Evolutionary conservation across 2,888 invertebrate species (phyloP), one percentile per base, ranked within the genome.

Genomic region (Ypsolopha scabrella): DNA sequence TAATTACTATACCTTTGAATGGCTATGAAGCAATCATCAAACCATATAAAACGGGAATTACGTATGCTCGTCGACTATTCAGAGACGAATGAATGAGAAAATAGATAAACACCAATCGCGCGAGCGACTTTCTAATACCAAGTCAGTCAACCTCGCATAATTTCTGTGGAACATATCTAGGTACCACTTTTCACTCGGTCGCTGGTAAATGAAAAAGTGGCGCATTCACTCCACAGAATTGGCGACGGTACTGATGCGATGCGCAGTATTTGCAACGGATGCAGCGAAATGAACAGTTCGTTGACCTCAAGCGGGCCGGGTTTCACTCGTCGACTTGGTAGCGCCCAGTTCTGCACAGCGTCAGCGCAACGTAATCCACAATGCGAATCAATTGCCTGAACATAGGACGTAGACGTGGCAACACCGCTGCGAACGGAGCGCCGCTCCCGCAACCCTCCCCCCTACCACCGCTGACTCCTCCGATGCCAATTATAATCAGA

Each of bases 281-380:
- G 85, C 85, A 86, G 86, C 81, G 72, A 86, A 85, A 85, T 82
- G 80, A 79, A 75, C 75, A 80, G 86, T 81, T 83, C 85, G 68
- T 73, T 75, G 82, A 83, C 80, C 85, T 74, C 75, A 68, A 68
- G 67, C 75, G 67, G 70, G 78, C 79, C 76, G 73, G 80, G 85
- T 85, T 86, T 85, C 82, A 83, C 86, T 85, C 73, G 70, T 41
- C 14, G 36, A 35, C 34, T 41, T 36, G 81, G 67, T 69, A 76
- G 71, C 57, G 58, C 54, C 56, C 55, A 58, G 56, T 54, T 53
- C 72, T 55, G 54, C 55, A 54, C 55, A 55, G 54, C 53, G 57
- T 53, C 55, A 55, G 55, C 54, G 54, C 55, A 52, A 57, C 60
- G 60, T 48, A 46, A 64, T 63, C 65, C 63, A 64, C 61, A 61